Base-by-base conservation (phyloP, 2,113 vertebrate species). In the Rallus limicola region DNA sequence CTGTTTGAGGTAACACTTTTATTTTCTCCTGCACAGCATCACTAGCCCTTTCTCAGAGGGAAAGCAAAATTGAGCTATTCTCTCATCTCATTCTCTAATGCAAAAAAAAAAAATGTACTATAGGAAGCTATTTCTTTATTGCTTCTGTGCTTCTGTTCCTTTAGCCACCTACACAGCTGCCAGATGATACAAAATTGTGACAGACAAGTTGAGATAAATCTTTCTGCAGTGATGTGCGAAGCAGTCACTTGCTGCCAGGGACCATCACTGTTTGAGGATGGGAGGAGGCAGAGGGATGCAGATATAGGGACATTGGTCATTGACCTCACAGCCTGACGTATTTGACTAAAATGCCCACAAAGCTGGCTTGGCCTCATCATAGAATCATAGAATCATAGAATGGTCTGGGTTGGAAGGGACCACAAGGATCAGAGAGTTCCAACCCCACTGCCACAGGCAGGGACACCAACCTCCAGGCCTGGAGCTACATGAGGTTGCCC, bases 11-110 rank as follows among this genome's bases (percentile, higher is more conserved):
- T 79, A 94, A 89, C 64, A 53, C 58, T 89, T 86, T 56, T 70
- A 72, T 90, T 94, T 95, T 59, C 78, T 77, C 52, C 87, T 70
- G 55, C 85, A 63, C 85, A 95, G 84, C 75, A 74, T 69, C 59
- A 2, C 50, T 19, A 40, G 71, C 31, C 52, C 36, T 91, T 87
- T 76, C 92, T 62, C 84, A 83, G 71, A 63, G 67, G 68, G 85
- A 86, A 55, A 56, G 67, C 67, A 93, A 91, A 90, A 26, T 8
- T 6, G 46, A 86, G 52, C 63, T 55, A 31, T 92, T 96, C 55
- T 69, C 36, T 82, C 50, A 23, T 74, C 63, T 88, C 38, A 21
- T 78, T 90, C 67, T 91, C 68, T 65, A 80, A 91, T 77, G 63
- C 33, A 64, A 91, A 92, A 83, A n/a, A n/a, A n/a, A 24, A 48